Percentiles rank a stretch among this genome's conserved stretches.
phyloP scores from a whole-genome alignment of 2,797 vertebrate species.

The Chelon auratus region DNA sequence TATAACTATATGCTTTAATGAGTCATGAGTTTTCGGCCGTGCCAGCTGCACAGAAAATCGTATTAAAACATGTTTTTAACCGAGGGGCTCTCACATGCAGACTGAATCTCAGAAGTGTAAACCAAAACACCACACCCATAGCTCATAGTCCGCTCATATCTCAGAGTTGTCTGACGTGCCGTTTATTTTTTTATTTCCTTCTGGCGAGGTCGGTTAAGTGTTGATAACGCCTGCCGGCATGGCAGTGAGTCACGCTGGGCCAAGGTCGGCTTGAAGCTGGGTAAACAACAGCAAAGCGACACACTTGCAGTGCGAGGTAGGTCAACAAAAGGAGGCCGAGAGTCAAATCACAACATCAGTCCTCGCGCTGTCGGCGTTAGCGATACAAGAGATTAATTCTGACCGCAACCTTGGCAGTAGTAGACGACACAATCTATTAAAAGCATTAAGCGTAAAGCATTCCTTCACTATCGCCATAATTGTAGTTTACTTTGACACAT shows the following conservation, averaged over 20 bases:
- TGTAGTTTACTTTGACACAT: neutral
- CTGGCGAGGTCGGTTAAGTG: slow-evolving; percentile 41
- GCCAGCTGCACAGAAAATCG: neutral
- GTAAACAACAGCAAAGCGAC: slow-evolving; percentile 43
- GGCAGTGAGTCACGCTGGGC: slow-evolving; percentile 32
- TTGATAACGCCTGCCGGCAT: slow-evolving; percentile 48
- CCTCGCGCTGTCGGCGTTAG: neutral
- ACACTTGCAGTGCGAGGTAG: neutral
- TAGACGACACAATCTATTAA: neutral
- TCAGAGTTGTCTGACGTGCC: slow-evolving; percentile 4
- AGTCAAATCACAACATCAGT: neutral
- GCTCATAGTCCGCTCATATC: slow-evolving; percentile 17
- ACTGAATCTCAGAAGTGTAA: neutral
- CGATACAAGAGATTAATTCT: neutral
- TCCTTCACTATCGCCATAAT: neutral
- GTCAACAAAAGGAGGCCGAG: neutral
- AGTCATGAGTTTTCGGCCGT: no score
- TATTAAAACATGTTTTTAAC: neutral
- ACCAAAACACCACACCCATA: neutral
- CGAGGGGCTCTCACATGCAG: neutral
- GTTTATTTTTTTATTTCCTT: slow-evolving; percentile 51
- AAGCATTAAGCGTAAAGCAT: neutral
- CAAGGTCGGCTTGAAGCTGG: slow-evolving; percentile 51
- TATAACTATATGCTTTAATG: neutral
- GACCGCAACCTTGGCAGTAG: no score